Conservation (phyloP, 2,113 vertebrate species). For the Sinocyclocheilus grahami region DNA sequence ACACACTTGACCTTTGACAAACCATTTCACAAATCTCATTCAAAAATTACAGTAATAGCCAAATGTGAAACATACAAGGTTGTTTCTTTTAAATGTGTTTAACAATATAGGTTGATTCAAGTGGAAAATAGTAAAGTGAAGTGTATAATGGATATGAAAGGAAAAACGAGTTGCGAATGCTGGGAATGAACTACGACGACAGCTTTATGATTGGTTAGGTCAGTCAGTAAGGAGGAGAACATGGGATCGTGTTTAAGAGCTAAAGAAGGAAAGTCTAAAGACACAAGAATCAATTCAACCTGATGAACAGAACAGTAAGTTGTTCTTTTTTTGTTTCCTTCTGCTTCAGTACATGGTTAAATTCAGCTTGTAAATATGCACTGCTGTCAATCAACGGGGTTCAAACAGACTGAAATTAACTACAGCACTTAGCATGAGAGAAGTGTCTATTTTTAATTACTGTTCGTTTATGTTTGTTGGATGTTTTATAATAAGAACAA, state of each 20-base stretch:
- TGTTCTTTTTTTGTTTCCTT: background rate
- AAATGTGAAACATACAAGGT: background rate
- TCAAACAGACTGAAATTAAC: background rate
- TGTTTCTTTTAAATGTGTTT: background rate
- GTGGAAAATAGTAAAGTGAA: background rate
- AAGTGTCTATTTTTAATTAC: background rate
- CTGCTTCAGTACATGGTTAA: background rate
- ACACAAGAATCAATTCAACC: background rate
- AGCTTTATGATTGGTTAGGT: slow-evolving; percentile 3
- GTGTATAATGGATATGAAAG: background rate
- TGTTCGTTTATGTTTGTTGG: background rate
- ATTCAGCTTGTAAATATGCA: slow-evolving; percentile 15
- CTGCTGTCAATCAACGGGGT: background rate
- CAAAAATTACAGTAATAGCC: background rate
- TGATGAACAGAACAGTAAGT: background rate
- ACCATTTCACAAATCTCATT: background rate
- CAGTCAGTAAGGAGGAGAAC: background rate
- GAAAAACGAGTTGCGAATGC: background rate
- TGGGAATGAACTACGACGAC: background rate
- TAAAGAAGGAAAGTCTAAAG: no score
- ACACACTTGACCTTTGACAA: background rate
- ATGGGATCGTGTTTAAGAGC: background rate
- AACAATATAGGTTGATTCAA: background rate
- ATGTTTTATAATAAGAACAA: slow-evolving; percentile 23
- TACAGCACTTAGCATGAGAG: background rate